Percentiles rank a stretch among this genome's conserved stretches.
Evolutionary conservation across 2,113 vertebrate genomes (phyloP).

Genomic region (Rhinolophus ferrumequinum): DNA sequence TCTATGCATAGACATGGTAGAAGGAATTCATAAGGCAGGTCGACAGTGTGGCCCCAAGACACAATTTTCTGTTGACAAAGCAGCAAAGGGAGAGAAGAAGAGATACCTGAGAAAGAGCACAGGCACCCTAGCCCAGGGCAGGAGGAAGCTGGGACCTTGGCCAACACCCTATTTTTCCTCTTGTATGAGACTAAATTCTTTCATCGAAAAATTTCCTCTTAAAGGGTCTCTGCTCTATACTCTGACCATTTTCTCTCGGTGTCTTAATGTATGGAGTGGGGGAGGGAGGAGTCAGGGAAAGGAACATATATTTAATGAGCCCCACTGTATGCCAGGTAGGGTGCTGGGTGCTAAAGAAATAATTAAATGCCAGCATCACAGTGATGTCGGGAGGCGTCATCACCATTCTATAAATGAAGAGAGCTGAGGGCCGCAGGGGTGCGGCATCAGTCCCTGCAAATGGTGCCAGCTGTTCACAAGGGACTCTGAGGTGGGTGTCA

Average conservation of each 20-base stretch:
- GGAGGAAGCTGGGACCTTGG: not conserved
- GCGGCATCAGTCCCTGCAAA: not conserved
- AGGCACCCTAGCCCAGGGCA: not conserved
- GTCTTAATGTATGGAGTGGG: not conserved
- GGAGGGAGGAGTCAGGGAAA: not conserved
- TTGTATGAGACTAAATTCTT: not conserved
- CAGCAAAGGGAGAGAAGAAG: not conserved
- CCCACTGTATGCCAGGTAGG: not conserved
- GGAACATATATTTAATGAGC: not conserved
- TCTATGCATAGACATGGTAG: constrained; percentile 88
- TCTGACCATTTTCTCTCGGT: not conserved
- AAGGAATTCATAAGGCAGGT: constrained; percentile 84
- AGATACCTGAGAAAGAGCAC: fast-evolving
- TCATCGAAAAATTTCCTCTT: not conserved
- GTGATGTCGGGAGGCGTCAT: not conserved
- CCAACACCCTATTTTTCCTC: not conserved
- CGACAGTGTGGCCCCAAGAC: constrained; percentile 21
- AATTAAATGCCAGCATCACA: not conserved
- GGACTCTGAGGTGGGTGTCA: not conserved
- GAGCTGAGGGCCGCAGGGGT: not conserved
- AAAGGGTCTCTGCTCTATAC: not conserved
- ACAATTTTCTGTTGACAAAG: constrained; percentile 77
- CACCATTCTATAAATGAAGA: not conserved
- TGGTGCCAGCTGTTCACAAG: not conserved
- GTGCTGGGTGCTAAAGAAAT: not conserved